phyloP scores from a whole-genome alignment of 2,113 vertebrate genomes.

The Macaca nemestrina region DNA sequence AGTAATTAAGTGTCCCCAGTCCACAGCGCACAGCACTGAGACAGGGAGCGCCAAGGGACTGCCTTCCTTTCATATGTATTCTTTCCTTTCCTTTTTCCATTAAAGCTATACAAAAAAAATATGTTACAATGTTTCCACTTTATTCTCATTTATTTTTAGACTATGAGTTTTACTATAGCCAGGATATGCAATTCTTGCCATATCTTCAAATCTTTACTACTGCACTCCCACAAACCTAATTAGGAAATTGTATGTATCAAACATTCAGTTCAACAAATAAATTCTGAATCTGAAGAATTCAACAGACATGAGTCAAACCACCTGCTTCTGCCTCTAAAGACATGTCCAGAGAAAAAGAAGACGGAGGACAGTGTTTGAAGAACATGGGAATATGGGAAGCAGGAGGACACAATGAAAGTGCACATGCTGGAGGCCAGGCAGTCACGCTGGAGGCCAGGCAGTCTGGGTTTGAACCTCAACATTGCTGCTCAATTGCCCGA shows the following conservation, averaged over 20 bases:
- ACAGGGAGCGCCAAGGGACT: neutral
- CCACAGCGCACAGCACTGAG: neutral
- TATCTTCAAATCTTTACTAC: neutral
- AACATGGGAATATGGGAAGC: neutral
- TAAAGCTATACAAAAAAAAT: neutral
- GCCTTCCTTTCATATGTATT: neutral
- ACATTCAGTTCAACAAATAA: neutral
- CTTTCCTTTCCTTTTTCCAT: neutral
- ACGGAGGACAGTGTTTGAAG: neutral
- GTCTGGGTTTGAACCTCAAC: neutral
- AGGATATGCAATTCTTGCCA: neutral
- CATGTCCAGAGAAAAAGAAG: neutral
- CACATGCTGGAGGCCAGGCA: neutral
- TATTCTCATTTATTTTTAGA: neutral
- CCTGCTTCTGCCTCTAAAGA: neutral
- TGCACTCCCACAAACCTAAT: neutral
- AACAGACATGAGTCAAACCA: neutral
- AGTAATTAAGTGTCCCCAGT: constrained; percentile 25
- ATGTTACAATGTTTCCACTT: neutral
- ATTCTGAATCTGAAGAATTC: neutral
- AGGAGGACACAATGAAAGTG: neutral
- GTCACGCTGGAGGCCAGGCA: neutral
- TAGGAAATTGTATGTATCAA: neutral
- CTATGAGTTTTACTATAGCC: neutral
- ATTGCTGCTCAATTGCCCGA: accelerated